Evolutionary conservation across 1,140 invertebrate species (phyloP).

Genomic region (Caenorhabditis latens): DNA sequence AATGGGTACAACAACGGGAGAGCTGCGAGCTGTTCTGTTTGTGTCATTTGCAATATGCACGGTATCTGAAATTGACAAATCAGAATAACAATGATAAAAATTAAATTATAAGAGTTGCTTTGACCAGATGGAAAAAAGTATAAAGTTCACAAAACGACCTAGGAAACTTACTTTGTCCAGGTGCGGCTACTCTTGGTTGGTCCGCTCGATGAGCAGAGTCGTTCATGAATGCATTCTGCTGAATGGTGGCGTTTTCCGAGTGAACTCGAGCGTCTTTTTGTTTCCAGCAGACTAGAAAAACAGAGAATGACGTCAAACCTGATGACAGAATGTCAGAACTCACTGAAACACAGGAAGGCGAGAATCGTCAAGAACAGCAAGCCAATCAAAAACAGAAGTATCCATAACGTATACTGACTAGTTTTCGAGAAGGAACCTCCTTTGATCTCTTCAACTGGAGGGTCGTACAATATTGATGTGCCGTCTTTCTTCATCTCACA

Average conservation of each 20-base stretch:
- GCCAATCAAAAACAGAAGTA: conserved; percentile 20
- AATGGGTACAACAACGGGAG: background rate
- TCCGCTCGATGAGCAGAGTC: background rate
- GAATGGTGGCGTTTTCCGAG: background rate
- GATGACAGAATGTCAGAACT: background rate
- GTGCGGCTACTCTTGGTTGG: background rate
- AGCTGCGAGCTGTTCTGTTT: background rate
- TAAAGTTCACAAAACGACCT: no score
- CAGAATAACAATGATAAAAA: no score
- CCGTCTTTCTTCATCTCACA: conserved; percentile 45
- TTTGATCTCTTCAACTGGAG: background rate
- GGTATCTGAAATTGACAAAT: background rate
- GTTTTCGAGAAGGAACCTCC: background rate
- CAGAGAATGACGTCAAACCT: background rate
- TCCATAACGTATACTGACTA: conserved; percentile 3
- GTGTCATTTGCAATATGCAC: background rate
- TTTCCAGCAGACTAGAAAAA: conserved; percentile 44
- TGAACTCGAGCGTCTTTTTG: conserved; percentile 8
- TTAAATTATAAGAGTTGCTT: no score
- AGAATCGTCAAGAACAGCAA: background rate
- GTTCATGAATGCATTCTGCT: conserved; percentile 39
- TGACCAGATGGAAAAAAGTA: no score
- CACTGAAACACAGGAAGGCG: conserved; percentile 20
- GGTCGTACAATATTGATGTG: background rate
- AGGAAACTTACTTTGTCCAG: background rate